Evolutionary conservation across 2,797 vertebrate genomes (phyloP), one percentile per base, ranked within the genome.

Genomic region (Bothrops alternatus): DNA sequence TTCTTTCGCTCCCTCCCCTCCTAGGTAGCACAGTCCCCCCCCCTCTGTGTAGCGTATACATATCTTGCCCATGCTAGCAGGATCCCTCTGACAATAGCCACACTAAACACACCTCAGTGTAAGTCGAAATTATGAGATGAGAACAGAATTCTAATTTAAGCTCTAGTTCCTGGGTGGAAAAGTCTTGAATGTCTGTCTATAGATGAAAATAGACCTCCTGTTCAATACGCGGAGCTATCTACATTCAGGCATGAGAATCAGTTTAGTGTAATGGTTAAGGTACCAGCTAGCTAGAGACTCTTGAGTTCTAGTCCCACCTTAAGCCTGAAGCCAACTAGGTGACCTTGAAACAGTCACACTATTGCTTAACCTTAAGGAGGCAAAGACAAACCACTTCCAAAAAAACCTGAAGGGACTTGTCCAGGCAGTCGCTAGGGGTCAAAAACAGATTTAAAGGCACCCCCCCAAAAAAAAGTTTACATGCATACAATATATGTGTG

Each of bases 21-120:
- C 61, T 11, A 47, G 10, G 23, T 25, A 4, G 10, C 20, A 25
- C 0, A 0, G 8, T 11, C 10, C 2, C 26, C 0, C 11, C 4
- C 1, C 63, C 1, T 6, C 63, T 2, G 7, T 42, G 18, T 78
- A 42, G 18, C 1, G 3, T 23, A 23, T 23, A 23, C 3, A 42
- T 18, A 37, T 23, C 73, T 42, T 42, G 73, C 73, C 73, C 37
- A 78, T 78, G 20, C 37, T 47, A 78, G 8, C 20, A 42, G 20
- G 37, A 11, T 42, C 18, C 1, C 69, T 20, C 16, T 4, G 69
- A 3, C 73, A 25, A 23, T 47, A 23, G 73, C 37, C 3, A 82
- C 37, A 11, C 10, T 47, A 25, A 47, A 82, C 37, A 47, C 73
- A 42, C 20, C 20, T 47, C 37, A 25, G 20, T 25, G 8, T 37